Base-by-base conservation (phyloP, 2,888 invertebrate genomes). In the Encarsia formosa region DNA sequence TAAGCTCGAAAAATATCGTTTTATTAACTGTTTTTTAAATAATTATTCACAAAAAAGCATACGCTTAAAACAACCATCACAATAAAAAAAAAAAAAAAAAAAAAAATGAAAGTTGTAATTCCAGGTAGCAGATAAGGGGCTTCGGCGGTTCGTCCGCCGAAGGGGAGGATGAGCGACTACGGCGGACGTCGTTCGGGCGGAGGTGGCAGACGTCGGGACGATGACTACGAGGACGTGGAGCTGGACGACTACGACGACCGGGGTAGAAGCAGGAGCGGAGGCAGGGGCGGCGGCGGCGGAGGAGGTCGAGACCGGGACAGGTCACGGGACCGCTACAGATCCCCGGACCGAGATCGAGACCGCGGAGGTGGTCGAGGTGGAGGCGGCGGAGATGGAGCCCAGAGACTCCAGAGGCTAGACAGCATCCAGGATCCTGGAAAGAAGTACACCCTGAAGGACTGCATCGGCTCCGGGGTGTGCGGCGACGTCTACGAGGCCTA, bases 361-460 rank as follows among this genome's bases (percentile, higher is more conserved):
- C 34, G 48, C 8, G 54, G 56, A 1, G 41, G 50, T 2, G 74
- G 65, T 57, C 53, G 59, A 9, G 40, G 51, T 65, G 43, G 56
- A 16, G 51, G 50, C 34, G 37, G 45, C 31, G 37, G 56, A 31
- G 45, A 49, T 16, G 48, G 32, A 23, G 48, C 13, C 20, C 52
- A 34, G 53, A 56, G 26, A 13, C 56, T 72, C 20, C 65, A 69
- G 37, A 64, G 70, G 18, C 76, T 86, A 56, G 77, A 84, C 59
- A 79, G 84, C 58, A 76, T 94, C 55, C 85, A 86, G 47, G 87
- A 87, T 72, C 91, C 91, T 0, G 82, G 82, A 48, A 84, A 86
- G 58, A 81, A 88, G 58, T 95, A 88, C 75, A 78, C 79, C 46
- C 77, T 94, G 20, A 81, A 81, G 49, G 80, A 82, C 49, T 77